Base-by-base conservation (phyloP, 2,113 vertebrate genomes). In the Thermophis baileyi region DNA sequence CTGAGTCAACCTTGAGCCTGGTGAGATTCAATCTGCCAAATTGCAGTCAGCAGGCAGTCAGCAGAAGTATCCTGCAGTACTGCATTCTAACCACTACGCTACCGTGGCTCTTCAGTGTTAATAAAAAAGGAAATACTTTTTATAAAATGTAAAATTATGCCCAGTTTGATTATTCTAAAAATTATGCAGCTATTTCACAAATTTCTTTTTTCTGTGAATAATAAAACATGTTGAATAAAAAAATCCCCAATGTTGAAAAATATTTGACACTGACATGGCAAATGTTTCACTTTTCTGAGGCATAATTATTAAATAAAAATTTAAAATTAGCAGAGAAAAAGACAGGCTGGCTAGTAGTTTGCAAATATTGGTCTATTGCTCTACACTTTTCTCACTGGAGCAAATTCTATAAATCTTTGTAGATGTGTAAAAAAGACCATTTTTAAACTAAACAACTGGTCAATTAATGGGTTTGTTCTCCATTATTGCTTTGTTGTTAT, bases 391-490 rank as follows among this genome's bases (percentile, higher is more conserved):
- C 44, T 24, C 25, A 51, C 49, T 88, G 50, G 46, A 90, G 63
- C 63, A 91, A 90, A 90, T 9, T 4, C 8, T 92, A 91, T 69
- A 1, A 81, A 86, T 95, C 91, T 86, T 94, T 88, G 88, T 53
- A 85, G 1, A 81, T 94, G 91, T 88, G 57, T 53, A 90, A 94
- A 90, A 88, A 54, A 63, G 60, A 18, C 50, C 91, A 91, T 90
- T 87, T 88, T 46, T 63, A 18, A 51, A 55, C 89, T 91, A 91
- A 89, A 85, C 27, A 94, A 91, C 46, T 94, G 94, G 92, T 30
- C 93, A 89, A 35, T 95, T 94, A 69, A 89, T 57, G 63, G 92
- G 63, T 96, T 95, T 95, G 25, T 60, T 87, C 0, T 18, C 47
- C 24, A 11, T 14, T 85, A 40, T 90, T 9, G 90, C 94, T 95